Base-by-base conservation (phyloP, 1,140 invertebrate genomes). In the Catajapyx aquilonaris region DNA sequence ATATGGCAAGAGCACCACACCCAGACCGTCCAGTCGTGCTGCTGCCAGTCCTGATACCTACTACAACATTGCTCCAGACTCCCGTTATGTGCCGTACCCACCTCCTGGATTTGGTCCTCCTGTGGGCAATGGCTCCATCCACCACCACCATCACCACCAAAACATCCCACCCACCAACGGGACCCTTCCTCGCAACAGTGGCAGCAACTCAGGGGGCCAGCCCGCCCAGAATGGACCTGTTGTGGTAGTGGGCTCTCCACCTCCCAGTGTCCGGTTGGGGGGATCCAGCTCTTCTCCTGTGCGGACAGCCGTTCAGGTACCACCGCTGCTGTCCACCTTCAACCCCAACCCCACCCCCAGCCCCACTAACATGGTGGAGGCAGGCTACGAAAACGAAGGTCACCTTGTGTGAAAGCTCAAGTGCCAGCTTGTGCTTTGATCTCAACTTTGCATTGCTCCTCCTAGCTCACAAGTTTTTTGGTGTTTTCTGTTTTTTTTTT, bases 341-440 rank as follows among this genome's bases (percentile, higher is more conserved):
- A 51, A 47, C 25, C 52, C 52, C 10, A 48, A 52, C 25, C 42
- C 46, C 30, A 50, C 47, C 44, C 48, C 52, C 20, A 41, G 43
- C 22, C 33, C 44, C 31, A 17, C 18, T 13, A 17, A 13, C 5
- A 3, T 31, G 30, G 15, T 17, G 18, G 30, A 31, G 15, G 30
- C 13, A 31, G 41, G 39, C 23, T 44, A 54, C 23, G 55, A 58
- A 45, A 52, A 52, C 35, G 55, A 58, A 41, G 54, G 54, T 31
- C 55, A 58, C 40, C 48, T 58, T 15, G 56, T 58, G 44, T 58
- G 52, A 55, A n/a, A n/a, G n/a, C n/a, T n/a, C n/a, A n/a, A n/a
- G n/a, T n/a, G n/a, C n/a, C n/a, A n/a, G n/a, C n/a, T n/a, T n/a
- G n/a, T n/a, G n/a, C n/a, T n/a, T n/a, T n/a, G n/a, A n/a, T n/a